A percentile compares a stretch with the other conserved stretches of the same genome.
Conservation (phyloP, 2,797 vertebrate species). For the Sebastes steindachneri region DNA sequence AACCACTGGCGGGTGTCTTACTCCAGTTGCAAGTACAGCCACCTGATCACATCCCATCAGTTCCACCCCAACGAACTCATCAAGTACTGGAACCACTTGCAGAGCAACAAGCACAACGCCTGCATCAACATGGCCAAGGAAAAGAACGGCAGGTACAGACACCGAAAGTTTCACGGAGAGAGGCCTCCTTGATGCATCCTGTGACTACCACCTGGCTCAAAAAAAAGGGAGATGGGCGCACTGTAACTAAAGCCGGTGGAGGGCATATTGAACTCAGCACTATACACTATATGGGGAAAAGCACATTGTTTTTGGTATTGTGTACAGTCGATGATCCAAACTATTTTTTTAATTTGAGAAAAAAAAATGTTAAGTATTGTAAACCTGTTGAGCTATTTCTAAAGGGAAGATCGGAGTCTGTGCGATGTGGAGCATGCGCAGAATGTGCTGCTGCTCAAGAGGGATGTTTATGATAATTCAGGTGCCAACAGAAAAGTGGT, state of each 20-base stretch:
- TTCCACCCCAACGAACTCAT: constrained; percentile 97
- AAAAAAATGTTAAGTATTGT: constrained; percentile 76
- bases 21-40: constrained; percentile 99
- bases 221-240: constrained; percentile 5
- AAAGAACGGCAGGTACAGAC: constrained; percentile 90
- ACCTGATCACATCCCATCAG: constrained; percentile 99
- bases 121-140: constrained; percentile 93
- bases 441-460: constrained; percentile 55
- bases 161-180: constrained; percentile 91
- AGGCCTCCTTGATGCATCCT: constrained; percentile 59
- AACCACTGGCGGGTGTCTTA: constrained; percentile 99
- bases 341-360: constrained; percentile 93
- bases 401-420: constrained; percentile 70
- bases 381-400: constrained; percentile 78
- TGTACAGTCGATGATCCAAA: constrained; percentile 82
- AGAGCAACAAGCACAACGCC: constrained; percentile 98
- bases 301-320: constrained; percentile 87
- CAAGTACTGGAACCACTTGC: constrained; percentile 99
- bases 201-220: constrained; percentile 10
- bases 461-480: constrained; percentile 56
- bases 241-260: constrained; percentile 34
- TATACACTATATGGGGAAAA: constrained; percentile 78
- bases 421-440: constrained; percentile 86
- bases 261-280: constrained; percentile 77
- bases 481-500: constrained; percentile 68